Percentiles rank a stretch among this genome's conserved stretches.
These are phyloP conservation scores for Caranx ignobilis DNA, from an alignment of 2,113 vertebrate genomes.

Conservation along the genomic window DNA sequence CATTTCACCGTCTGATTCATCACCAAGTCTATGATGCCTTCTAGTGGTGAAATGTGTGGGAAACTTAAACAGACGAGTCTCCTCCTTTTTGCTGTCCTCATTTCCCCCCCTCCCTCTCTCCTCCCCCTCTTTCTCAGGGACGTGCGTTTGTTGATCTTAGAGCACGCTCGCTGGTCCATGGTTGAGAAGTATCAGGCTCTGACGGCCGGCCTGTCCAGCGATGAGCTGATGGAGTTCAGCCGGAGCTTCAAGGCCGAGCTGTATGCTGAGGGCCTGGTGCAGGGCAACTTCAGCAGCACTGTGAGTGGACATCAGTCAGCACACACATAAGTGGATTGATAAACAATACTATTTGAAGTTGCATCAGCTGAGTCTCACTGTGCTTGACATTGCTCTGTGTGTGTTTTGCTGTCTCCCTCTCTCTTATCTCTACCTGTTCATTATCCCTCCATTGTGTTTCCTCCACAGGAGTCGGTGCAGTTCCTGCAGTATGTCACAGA, in stretches of 20 bases:
- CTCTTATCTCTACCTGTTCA: conserved; percentile 44
- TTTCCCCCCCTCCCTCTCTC: background rate
- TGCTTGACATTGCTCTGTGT: conserved; percentile 14
- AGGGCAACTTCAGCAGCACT: conserved; percentile 92
- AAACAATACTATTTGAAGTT: conserved; percentile 24
- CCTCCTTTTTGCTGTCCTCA: background rate
- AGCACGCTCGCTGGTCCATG: conserved; percentile 94
- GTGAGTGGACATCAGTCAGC: conserved; percentile 81
- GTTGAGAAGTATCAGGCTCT: conserved; percentile 93
- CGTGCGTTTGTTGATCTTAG: conserved; percentile 92
- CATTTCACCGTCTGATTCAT: background rate
- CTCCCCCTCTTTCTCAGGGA: conserved; percentile 83
- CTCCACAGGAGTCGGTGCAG: conserved; percentile 79
- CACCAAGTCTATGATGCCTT: conserved; percentile 57
- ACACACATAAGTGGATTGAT: conserved; percentile 42
- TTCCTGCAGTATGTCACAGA: conserved; percentile 84
- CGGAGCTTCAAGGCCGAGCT: conserved; percentile 89
- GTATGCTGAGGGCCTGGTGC: conserved; percentile 94
- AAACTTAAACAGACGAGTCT: conserved; percentile 4
- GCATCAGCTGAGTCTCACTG: conserved; percentile 12
- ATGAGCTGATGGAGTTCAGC: conserved; percentile 90
- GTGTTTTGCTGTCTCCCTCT: conserved; percentile 13
- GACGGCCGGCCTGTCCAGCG: conserved; percentile 86
- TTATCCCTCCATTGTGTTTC: conserved; percentile 57
- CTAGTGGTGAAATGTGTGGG: conserved; percentile 63